Conservation (phyloP, 1,140 invertebrate species). For the Solenopsis invicta region DNA sequence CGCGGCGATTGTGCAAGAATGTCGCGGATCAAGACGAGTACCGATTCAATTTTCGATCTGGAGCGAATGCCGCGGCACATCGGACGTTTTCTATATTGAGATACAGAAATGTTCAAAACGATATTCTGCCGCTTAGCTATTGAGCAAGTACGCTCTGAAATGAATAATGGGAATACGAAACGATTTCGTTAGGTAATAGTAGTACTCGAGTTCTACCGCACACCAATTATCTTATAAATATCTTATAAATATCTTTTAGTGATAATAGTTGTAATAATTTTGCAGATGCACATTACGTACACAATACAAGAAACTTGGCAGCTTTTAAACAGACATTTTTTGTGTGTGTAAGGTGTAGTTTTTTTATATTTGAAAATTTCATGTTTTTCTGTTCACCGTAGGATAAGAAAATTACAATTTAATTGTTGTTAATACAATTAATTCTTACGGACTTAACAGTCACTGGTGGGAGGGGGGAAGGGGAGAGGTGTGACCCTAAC, state of each 20-base stretch:
- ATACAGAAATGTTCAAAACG: background rate
- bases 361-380: background rate
- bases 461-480: too few species aligned
- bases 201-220: background rate
- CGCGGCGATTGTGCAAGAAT: background rate
- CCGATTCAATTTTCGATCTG: slow-evolving; percentile 24
- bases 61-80: background rate
- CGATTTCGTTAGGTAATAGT: slow-evolving; percentile 19
- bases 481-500: too few species aligned
- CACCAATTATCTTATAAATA: slow-evolving; percentile 24
- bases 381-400: background rate
- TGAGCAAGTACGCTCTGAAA: slow-evolving; percentile 11
- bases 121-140: slow-evolving; percentile 16
- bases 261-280: background rate
- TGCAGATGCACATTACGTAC: background rate
- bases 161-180: slow-evolving; percentile 16
- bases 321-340: background rate
- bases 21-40: slow-evolving; percentile 11
- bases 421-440: background rate
- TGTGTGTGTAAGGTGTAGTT: background rate
- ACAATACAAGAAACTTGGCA: background rate
- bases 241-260: slow-evolving; percentile 21
- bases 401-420: background rate
- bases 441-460: too few species aligned
- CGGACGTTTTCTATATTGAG: background rate